Conservation (phyloP, 2,888 invertebrate genomes). For the Diarsia brunnea region DNA sequence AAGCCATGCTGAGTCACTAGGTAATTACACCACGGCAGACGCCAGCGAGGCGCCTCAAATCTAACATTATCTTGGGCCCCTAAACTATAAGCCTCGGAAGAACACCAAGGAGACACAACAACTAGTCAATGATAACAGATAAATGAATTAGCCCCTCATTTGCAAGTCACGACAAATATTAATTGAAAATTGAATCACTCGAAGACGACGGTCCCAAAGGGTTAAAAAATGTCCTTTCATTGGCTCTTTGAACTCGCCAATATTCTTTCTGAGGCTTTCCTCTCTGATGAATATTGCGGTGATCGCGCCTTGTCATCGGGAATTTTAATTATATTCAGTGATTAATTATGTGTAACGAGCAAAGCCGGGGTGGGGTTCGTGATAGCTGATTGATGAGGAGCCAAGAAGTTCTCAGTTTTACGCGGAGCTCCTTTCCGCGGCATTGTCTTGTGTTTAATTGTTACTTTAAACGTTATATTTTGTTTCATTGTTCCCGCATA, state of each 20-base stretch:
- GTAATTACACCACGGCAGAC: slow-evolving; percentile 87
- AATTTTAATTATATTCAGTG: slow-evolving; percentile 89
- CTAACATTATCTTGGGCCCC: slow-evolving; percentile 84
- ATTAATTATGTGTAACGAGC: slow-evolving; percentile 89
- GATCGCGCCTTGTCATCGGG: slow-evolving; percentile 88
- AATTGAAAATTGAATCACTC: slow-evolving; percentile 66
- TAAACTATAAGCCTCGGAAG: slow-evolving; percentile 72
- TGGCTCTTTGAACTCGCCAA: slow-evolving; percentile 70
- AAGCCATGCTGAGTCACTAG: slow-evolving; percentile 90
- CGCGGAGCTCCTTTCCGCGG: slow-evolving; percentile 75
- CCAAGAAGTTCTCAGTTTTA: slow-evolving; percentile 80
- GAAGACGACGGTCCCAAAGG: slow-evolving; percentile 67
- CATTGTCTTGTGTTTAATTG: slow-evolving; percentile 88
- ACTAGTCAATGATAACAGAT: slow-evolving; percentile 61
- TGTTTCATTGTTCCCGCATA: slow-evolving; percentile 84
- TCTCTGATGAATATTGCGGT: slow-evolving; percentile 75
- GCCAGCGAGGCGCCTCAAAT: slow-evolving; percentile 84
- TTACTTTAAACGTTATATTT: slow-evolving; percentile 87
- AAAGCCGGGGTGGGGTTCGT: slow-evolving; percentile 77
- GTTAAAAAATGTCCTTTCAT: slow-evolving; percentile 73
- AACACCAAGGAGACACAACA: slow-evolving; percentile 50
- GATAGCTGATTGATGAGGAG: slow-evolving; percentile 88
- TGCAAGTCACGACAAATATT: slow-evolving; percentile 70
- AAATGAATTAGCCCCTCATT: slow-evolving; percentile 62
- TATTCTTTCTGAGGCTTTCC: slow-evolving; percentile 73